Percentiles rank a stretch among this genome's conserved stretches.
Conservation (phyloP, 2,113 vertebrate species). For the Sceloporus undulatus region DNA sequence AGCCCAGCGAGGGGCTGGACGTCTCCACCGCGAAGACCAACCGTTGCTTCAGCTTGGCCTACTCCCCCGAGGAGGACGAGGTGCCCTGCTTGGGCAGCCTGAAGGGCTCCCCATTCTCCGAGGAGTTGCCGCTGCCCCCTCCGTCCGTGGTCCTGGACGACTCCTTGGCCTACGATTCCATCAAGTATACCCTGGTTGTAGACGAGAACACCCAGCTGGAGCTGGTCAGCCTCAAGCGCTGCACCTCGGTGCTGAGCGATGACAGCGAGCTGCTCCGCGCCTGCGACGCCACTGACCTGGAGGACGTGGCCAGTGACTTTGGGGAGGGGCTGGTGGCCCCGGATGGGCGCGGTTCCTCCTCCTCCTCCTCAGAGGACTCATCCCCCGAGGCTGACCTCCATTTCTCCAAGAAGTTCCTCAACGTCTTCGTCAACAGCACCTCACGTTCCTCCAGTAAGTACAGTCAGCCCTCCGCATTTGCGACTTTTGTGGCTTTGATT, state of each 20-base stretch:
- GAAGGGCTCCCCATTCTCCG: conserved; percentile 73
- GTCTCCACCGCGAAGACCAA: conserved; percentile 87
- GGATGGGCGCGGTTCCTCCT: conserved; percentile 34
- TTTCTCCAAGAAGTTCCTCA: conserved; percentile 99
- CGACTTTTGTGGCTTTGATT: too few species aligned
- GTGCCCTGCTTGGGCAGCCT: conserved; percentile 68
- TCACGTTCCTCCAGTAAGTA: conserved; percentile 96
- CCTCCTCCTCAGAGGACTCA: conserved; percentile 84
- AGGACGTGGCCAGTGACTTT: conserved; percentile 65
- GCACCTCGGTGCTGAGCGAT: conserved; percentile 90
- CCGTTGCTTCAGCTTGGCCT: conserved; percentile 84
- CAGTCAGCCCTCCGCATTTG: too few species aligned
- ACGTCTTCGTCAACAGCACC: conserved; percentile 97
- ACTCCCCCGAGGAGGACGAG: conserved; percentile 82
- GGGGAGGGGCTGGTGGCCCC: conserved; percentile 79
- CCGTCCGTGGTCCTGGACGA: conserved; percentile 74
- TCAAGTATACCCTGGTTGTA: conserved; percentile 98
- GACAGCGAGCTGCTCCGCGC: conserved; percentile 88
- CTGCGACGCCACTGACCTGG: conserved; percentile 84
- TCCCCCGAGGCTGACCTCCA: conserved; percentile 94
- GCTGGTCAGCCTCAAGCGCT: conserved; percentile 93
- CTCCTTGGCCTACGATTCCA: conserved; percentile 92
- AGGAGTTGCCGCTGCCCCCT: conserved; percentile 71
- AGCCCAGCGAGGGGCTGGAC: conserved; percentile 66
- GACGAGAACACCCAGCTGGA: conserved; percentile 97